Base-by-base conservation (phyloP, 2,888 invertebrate species). In the Ennomos erosarius region DNA sequence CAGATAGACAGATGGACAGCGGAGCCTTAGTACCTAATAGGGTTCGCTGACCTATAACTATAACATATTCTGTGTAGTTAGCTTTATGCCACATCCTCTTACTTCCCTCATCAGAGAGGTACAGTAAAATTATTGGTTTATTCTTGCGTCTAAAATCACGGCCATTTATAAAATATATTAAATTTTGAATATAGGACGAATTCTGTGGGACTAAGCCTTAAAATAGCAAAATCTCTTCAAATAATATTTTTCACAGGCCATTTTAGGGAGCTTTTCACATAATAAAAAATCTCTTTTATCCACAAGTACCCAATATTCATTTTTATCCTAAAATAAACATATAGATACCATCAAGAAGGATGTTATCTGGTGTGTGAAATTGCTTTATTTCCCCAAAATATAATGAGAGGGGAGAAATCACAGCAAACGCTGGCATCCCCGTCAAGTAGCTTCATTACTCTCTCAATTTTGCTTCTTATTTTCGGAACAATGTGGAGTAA, bases 341-440 rank as follows among this genome's bases (percentile, higher is more conserved):
- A 26, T 26, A 26, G 3, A 16, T 47, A 37, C 10, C 34, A 12
- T 37, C 46, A 49, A 53, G 53, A 44, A 52, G 33, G 48, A 49
- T 51, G 48, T 53, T 40, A 34, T 49, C 48, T 53, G 58, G 53
- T 47, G 58, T 58, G 58, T 58, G 58, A 58, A 58, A 58, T 58
- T 58, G 58, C 58, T 53, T 53, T 58, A 58, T 58, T 58, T 49
- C 53, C 38, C 33, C 47, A 49, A 48, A 36, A 48, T 13, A 45
- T 53, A 58, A 58, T 53, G 43, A 49, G 8, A 47, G 34, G 43
- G 42, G 58, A 53, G 6, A 51, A 52, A 52, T 36, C 43, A 37
- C 26, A 45, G 44, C 35, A 36, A 44, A 48, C 35, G 9, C 45
- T 51, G 56, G 40, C 50, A 34, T 40, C 40, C 35, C 50, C 9